Conservation (phyloP, 2,113 vertebrate genomes). For the Erpornis zantholeuca region DNA sequence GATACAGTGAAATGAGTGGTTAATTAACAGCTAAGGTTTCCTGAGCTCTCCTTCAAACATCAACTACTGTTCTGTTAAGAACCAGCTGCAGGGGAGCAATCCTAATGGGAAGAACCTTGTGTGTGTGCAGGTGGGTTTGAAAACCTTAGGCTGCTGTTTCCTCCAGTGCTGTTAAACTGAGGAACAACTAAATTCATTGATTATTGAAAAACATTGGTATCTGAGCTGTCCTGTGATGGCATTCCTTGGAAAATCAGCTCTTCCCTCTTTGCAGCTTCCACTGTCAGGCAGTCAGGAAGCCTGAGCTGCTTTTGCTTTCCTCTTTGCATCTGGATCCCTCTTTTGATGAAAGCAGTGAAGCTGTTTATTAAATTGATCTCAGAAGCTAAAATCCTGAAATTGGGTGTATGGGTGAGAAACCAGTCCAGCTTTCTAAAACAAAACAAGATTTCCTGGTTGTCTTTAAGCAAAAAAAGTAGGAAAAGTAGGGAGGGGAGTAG, state of each 20-base stretch:
- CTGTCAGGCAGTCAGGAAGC: background rate
- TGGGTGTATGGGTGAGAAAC: background rate
- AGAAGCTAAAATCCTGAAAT: background rate
- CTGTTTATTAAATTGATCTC: background rate
- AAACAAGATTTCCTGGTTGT: background rate
- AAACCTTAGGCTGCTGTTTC: background rate
- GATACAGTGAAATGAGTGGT: background rate
- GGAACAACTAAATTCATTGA: background rate
- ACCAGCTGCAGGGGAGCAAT: background rate
- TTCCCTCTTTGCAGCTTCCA: background rate
- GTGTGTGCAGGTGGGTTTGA: background rate
- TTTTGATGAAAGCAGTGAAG: background rate
- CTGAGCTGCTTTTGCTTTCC: background rate
- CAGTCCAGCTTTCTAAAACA: background rate
- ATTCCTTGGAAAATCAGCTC: background rate
- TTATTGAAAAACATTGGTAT: background rate
- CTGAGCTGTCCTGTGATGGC: background rate
- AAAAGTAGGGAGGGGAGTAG: too few relatives aligned
- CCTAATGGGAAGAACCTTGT: background rate
- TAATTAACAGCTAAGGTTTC: background rate
- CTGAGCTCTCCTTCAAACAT: background rate
- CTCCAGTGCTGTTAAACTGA: background rate
- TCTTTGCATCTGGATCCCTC: background rate
- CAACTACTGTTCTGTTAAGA: background rate
- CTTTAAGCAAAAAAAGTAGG: too few relatives aligned